phyloP scores from a whole-genome alignment of 2,113 vertebrate species.

The Cephalophus harveyi region DNA sequence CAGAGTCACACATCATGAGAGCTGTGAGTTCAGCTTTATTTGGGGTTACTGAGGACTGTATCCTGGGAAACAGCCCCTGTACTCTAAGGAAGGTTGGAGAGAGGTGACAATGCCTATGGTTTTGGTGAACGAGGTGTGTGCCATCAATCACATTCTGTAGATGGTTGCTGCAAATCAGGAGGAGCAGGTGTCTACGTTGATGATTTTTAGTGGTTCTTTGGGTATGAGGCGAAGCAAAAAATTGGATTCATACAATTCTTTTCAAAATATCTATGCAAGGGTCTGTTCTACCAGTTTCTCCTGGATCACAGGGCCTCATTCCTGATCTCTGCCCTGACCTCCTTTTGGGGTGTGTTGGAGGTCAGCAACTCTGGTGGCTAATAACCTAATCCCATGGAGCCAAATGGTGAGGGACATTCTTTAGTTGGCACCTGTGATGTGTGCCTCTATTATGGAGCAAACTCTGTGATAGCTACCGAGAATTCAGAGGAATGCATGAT shows the following conservation, averaged over 20 bases:
- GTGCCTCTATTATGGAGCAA: not conserved
- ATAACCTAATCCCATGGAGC: not conserved
- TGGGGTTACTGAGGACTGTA: not conserved
- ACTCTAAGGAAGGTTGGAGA: not conserved
- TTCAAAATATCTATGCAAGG: not conserved
- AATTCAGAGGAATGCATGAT: not conserved
- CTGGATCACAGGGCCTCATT: not conserved
- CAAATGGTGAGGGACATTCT: not conserved
- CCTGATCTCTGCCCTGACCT: not conserved
- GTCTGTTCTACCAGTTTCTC: not conserved
- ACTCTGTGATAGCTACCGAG: not conserved
- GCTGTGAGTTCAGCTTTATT: not conserved
- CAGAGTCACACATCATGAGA: not conserved
- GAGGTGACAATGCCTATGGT: not conserved
- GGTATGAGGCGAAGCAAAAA: not conserved
- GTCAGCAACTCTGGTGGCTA: not conserved
- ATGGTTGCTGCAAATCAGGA: too few relatives aligned
- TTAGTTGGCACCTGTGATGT: not conserved
- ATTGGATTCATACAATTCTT: not conserved
- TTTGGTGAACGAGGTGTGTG: not conserved
- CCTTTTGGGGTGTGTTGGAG: not conserved
- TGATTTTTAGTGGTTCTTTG: not conserved
- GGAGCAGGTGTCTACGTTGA: not conserved
- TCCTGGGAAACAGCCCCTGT: not conserved
- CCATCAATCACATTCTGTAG: fast-evolving